Base-by-base conservation (phyloP, 23 tunicate species). In the Diplosoma virens region DNA sequence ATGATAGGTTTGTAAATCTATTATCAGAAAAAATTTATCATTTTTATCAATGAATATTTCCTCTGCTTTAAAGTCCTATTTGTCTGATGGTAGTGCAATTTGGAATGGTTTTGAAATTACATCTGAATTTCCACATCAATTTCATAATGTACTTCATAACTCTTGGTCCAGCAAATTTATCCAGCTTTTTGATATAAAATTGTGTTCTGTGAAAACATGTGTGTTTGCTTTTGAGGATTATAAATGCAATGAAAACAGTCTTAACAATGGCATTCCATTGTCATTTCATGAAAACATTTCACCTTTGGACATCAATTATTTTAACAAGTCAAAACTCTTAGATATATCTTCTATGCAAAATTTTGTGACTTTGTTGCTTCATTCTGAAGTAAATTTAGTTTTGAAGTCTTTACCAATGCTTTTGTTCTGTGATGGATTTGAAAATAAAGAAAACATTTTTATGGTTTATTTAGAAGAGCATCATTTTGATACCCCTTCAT, bases 1-100 rank as follows among this genome's bases (percentile, higher is more conserved):
- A n/a, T n/a, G n/a, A n/a, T n/a, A n/a, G n/a, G n/a, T n/a, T n/a
- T n/a, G n/a, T n/a, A n/a, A n/a, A n/a, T n/a, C n/a, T n/a, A n/a
- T n/a, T n/a, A n/a, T n/a, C n/a, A n/a, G n/a, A n/a, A n/a, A n/a
- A n/a, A n/a, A n/a, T n/a, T n/a, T n/a, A n/a, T n/a, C n/a, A n/a
- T n/a, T n/a, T n/a, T n/a, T n/a, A n/a, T n/a, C n/a, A 61, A 61
- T 61, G 69, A 61, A n/a, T 27, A 27, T 61, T 28, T 6, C 35
- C 30, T 11, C 28, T 5, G 34, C 35, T 61, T 5, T 61, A 7
- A 29, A 61, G 7, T 26, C 34, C 7, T 61, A 26, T 29, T 22
- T 61, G 69, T 4, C 18, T 29, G 35, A 61, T 3, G 69, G 69
- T 2, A 61, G 30, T 7, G 69, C 35, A 29, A 3, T 4, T 5